Base-by-base conservation (phyloP, 1,140 invertebrate species). In the Ditylenchus dipsaci region DNA sequence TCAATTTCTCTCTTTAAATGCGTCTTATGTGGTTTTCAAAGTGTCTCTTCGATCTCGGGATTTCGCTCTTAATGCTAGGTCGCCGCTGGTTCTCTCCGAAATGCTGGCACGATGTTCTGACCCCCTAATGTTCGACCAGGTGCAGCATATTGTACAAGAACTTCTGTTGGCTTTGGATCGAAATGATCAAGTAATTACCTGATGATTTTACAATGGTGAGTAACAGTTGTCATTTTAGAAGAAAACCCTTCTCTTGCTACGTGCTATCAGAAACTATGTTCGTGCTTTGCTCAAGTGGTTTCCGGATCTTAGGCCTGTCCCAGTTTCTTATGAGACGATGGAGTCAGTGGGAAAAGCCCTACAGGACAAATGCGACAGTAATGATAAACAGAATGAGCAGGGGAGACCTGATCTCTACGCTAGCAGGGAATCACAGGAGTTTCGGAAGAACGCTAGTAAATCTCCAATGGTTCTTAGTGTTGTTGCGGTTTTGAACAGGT, bases 141-240 rank as follows among this genome's bases (percentile, higher is more conserved):
- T 71, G 8, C 42, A 43, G 21, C 49, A 58, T 42, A 71, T 76
- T 49, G 60, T 76, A 1, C 29, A 53, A 21, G 72, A 74, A 59
- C 45, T 74, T 26, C 57, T 74, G 21, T 60, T 71, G 29, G 73
- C 72, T 49, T 65, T 74, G 9, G 72, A 74, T 45, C 53, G 72
- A 19, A 69, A 43, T 33, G 42, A 74, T 56, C 72, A 74, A 38
- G 70, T 53, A 72, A 57, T 58, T 65, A n/a, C 13, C 43, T n/a
- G n/a, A n/a, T n/a, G n/a, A n/a, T n/a, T n/a, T 60, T 65, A 3
- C 66, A 60, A 29, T 27, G 5, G 8, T 33, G 59, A 7, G 3
- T 33, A 61, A 61, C 13, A 61, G 3, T 3, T 21, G 5, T 21
- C 8, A 7, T 61, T 61, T 5, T 65, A 65, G 21, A 63, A 71